Conservation (phyloP, 2,113 vertebrate genomes). For the Gavialis gangeticus region DNA sequence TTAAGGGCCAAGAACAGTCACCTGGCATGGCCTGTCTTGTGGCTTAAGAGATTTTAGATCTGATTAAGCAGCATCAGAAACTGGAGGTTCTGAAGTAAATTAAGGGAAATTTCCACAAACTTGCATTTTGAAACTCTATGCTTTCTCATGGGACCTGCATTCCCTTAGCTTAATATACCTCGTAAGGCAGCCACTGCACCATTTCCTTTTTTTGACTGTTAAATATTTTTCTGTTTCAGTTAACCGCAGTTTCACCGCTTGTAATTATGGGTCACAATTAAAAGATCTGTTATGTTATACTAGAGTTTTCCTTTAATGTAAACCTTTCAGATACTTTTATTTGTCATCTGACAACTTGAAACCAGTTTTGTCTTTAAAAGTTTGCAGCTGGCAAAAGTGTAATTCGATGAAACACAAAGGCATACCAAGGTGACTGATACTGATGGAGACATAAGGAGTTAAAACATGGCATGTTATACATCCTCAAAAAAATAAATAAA, state of each 20-base stretch:
- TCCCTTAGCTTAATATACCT: not conserved
- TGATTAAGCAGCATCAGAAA: not conserved
- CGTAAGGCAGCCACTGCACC: not conserved
- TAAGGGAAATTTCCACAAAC: not conserved
- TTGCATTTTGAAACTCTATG: not conserved
- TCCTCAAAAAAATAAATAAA: not conserved
- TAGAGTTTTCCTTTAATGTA: not conserved
- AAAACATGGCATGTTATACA: not conserved
- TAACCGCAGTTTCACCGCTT: not conserved
- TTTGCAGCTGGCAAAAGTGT: too few relatives aligned
- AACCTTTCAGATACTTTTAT: not conserved
- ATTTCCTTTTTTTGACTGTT: not conserved
- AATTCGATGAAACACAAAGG: not conserved
- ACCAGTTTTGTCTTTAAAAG: not conserved
- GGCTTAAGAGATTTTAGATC: not conserved
- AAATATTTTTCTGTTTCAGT: not conserved
- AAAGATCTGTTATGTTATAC: not conserved
- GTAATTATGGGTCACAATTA: not conserved
- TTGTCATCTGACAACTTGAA: not conserved
- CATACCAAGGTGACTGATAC: not conserved
- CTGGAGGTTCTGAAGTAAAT: not conserved
- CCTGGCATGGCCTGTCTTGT: not conserved
- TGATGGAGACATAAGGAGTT: not conserved
- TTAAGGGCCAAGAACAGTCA: not conserved
- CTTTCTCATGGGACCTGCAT: not conserved